These are phyloP conservation scores for Drosophila obscura DNA, from an alignment of 1,140 invertebrate genomes.

Conservation along the genomic window DNA sequence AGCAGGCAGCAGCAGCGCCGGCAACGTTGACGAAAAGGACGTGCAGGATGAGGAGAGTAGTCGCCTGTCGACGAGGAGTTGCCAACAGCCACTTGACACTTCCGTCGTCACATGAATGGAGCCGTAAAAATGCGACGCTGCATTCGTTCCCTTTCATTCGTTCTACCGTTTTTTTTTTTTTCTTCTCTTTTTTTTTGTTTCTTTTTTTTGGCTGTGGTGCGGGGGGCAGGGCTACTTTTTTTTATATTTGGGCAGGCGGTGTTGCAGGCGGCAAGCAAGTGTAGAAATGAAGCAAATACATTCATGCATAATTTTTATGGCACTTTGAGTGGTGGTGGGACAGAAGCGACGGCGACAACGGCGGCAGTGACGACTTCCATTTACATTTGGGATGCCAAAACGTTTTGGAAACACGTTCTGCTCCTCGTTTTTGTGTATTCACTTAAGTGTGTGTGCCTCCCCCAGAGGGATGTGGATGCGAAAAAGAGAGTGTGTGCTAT, in stretches of 20 bases:
- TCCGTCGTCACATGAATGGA: conserved; percentile 82
- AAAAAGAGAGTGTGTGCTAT: not conserved
- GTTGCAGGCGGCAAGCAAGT: conserved; percentile 10
- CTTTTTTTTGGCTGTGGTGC: conserved; percentile 49
- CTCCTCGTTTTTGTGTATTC: conserved; percentile 34
- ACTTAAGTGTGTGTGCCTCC: conserved; percentile 52
- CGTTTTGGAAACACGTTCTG: conserved; percentile 72
- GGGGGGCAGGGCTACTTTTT: conserved; percentile 40
- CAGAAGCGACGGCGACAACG: not conserved
- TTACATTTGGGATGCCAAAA: conserved; percentile 77
- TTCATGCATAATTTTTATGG: conserved; percentile 80
- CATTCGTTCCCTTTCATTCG: conserved; percentile 35
- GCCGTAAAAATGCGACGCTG: conserved; percentile 81
- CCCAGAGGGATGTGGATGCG: conserved; percentile 2
- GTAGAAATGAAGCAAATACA: conserved; percentile 73
- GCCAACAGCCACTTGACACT: conserved; percentile 82
- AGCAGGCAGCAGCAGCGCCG: conserved; percentile 4
- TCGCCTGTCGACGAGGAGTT: conserved; percentile 76
- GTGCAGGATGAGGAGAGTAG: conserved; percentile 47
- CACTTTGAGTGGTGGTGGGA: conserved; percentile 54
- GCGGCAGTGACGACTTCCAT: conserved; percentile 15
- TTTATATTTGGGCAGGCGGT: conserved; percentile 74
- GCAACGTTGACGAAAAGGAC: conserved; percentile 77
- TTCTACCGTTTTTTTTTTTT: conserved; percentile 10
- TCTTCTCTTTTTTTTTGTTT: conserved; percentile 11